Evolutionary conservation across 1,140 invertebrate species (phyloP), one percentile per base, ranked within the genome.

Genomic region (Anadara kagoshimensis): DNA sequence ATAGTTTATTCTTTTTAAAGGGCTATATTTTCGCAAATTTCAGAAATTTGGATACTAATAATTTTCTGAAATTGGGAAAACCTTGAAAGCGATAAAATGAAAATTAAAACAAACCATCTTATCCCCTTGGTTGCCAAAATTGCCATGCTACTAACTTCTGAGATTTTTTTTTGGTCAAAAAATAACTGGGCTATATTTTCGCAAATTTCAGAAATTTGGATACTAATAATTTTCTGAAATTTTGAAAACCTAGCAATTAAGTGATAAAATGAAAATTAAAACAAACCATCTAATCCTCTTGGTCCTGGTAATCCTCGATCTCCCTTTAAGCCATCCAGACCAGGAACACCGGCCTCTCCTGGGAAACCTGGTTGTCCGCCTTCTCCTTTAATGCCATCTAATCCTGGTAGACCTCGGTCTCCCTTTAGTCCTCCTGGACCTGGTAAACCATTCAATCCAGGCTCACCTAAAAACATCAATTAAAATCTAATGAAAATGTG

Each of bases 351-450:
- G 53, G 47, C 45, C 4, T 71, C 29, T 29, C 83, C 83, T 74
- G 75, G 45, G 18, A 71, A 43, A 43, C 81, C 81, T 77, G 29
- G 29, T 36, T 36, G 29, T 36, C 29, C 29, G 2, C 44, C 5
- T 18, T 64, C 26, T 47, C 76, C 29, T 36, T 36, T 36, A 7
- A 36, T 22, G 26, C 76, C 76, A 22, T 67, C 56, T 58, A 61
- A n/a, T 2, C 78, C 78, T 36, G 69, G 29, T 20, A 58, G 44
- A 18, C 79, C 79, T 16, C 49, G 8, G 10, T 71, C 73, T 62
- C 94, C 94, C 85, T 92, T 85, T 1, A 92, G 93, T 36, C 96
- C 96, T 18, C 93, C 93, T n/a, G 93, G 93, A 11, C 93, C 93
- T 20, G 91, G 91, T 44, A 41, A 16, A 45, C 79, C 79, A 61